phyloP scores from a whole-genome alignment of 2,113 vertebrate species.

The Spermophilus dauricus region DNA sequence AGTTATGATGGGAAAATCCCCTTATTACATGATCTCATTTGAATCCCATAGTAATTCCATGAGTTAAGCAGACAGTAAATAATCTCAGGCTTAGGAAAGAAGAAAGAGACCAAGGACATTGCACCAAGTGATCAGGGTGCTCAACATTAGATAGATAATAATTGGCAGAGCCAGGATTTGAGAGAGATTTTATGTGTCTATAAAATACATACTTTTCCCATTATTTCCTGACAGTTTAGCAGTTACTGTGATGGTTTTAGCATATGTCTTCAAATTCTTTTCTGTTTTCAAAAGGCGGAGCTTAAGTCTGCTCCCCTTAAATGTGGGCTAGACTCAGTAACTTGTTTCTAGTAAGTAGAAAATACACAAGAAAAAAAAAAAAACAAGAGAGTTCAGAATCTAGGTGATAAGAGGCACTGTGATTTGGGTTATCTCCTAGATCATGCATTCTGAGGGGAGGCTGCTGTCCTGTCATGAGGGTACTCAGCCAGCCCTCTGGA shows the following conservation, averaged over 20 bases:
- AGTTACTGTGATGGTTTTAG: background rate
- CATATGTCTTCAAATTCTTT: background rate
- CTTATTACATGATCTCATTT: background rate
- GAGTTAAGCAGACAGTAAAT: background rate
- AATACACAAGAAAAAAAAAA: background rate
- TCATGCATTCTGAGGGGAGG: background rate
- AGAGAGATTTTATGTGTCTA: background rate
- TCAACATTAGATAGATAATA: background rate
- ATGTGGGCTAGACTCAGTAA: background rate
- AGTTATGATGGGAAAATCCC: background rate
- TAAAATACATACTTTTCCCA: background rate
- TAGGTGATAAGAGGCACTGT: background rate
- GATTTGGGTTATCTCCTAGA: background rate
- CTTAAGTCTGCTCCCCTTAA: background rate
- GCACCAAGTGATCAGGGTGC: too few relatives aligned
- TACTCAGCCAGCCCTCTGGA: background rate
- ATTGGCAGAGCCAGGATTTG: background rate
- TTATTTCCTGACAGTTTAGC: background rate
- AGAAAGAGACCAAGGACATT: background rate
- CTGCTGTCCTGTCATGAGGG: too few relatives aligned
- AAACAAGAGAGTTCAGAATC: background rate
- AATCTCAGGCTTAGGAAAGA: background rate
- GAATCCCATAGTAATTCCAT: background rate
- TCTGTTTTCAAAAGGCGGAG: background rate
- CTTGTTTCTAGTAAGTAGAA: background rate